These are phyloP conservation scores for Dolichoris vasculosae DNA, from an alignment of 1,140 invertebrate species.

Conservation along the genomic window DNA sequence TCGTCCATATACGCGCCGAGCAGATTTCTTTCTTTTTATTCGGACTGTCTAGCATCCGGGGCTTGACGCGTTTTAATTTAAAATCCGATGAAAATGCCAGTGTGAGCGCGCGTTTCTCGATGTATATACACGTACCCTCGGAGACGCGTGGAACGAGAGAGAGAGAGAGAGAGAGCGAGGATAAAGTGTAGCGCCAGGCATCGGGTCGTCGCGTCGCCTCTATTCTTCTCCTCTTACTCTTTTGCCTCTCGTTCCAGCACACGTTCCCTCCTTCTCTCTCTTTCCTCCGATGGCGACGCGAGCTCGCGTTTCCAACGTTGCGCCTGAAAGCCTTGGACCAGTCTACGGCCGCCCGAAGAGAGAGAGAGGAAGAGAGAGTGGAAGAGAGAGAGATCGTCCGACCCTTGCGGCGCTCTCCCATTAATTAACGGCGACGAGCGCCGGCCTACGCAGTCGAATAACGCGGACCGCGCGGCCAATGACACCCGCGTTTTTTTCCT, in stretches of 20 bases:
- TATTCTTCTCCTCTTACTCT: slow-evolving; percentile 5
- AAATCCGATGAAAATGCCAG: slow-evolving; percentile 37
- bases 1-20: background rate
- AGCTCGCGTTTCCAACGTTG: background rate
- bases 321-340: background rate
- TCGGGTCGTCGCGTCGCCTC: background rate
- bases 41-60: background rate
- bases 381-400: too few species aligned
- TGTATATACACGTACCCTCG: background rate
- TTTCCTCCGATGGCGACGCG: background rate
- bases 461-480: background rate
- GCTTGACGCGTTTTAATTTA: slow-evolving; percentile 44
- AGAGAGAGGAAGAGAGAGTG: too few species aligned
- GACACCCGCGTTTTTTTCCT: background rate
- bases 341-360: background rate
- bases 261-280: background rate
- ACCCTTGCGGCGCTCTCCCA: background rate
- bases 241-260: background rate
- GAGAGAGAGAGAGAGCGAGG: background rate
- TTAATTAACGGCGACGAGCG: background rate
- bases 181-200: slow-evolving; percentile 1
- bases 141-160: background rate
- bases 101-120: background rate
- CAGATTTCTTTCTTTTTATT: slow-evolving; percentile 26
- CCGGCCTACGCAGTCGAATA: background rate